Evolutionary conservation across 1,140 invertebrate species (phyloP), one percentile per base, ranked within the genome.

Genomic region (Aphelenchoides besseyi): DNA sequence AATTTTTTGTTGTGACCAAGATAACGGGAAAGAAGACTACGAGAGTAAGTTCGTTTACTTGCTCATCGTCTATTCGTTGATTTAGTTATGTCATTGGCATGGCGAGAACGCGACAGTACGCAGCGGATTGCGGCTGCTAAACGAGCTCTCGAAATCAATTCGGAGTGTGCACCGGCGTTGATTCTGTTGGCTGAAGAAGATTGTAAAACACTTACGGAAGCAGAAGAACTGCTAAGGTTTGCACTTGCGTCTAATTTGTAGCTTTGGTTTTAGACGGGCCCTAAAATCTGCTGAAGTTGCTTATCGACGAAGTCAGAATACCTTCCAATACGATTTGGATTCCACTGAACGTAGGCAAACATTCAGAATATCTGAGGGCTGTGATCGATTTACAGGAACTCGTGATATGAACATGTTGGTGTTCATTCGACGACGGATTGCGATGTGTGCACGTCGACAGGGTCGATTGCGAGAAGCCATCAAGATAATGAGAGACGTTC

Each of bases 161-260:
- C 92, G 0, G 94, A 97, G 84, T 97, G 95, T 88, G 93, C 93
- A 0, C 91, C 95, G 30, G 95, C 95, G 29, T 91, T 95, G 81
- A 94, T 98, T 83, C 87, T 98, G 63, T 87, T 98, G 35, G 95
- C 94, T 0, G 95, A 98, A 87, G 95, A 98, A 86, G 94, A 97
- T 85, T 91, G 93, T 33, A 91, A 91, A 69, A 95, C 92, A 3
- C 94, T 97, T 68, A 74, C 90, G 29, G 94, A 97, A 64, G 77
- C 73, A 23, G 84, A 85, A 69, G 76, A 80, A 36, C 41, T 41
- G 12, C 55, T 76, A 59, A 79, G 78, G 69, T 73, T 57, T 37
- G 9, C 57, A 70, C 54, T 72, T 64, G 29, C 30, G 74, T 72
- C 5, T 76, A 88, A 86, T 90, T 90, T 3, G 92, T 95, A 85